These are phyloP conservation scores for Empidonax alnorum DNA, from an alignment of 2,113 vertebrate genomes.

Conservation along the genomic window DNA sequence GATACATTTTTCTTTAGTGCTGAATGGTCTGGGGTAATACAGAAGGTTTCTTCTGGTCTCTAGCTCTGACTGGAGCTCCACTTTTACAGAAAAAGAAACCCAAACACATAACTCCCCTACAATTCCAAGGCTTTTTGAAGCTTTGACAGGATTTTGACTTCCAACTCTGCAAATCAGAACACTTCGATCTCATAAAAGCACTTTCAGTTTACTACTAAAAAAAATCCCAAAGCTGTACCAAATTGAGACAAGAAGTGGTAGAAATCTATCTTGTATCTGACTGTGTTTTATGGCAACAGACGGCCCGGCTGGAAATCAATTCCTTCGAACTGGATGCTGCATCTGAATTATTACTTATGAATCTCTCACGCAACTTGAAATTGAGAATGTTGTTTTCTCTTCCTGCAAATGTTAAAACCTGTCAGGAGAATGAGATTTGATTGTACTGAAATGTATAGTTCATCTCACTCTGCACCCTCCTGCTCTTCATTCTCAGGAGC, in stretches of 20 bases:
- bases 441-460: neutral
- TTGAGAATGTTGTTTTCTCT: neutral
- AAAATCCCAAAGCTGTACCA: neutral
- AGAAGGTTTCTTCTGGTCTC: neutral
- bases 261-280: neutral
- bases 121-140: neutral
- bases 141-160: neutral
- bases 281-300: neutral
- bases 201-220: neutral
- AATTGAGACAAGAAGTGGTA: neutral
- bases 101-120: neutral
- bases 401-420: neutral
- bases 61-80: neutral
- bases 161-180: neutral
- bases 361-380: neutral
- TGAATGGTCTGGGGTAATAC: neutral
- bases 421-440: neutral
- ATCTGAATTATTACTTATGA: neutral
- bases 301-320: neutral
- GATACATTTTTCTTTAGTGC: neutral
- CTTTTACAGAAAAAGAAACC: neutral
- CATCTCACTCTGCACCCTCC: neutral
- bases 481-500: neutral
- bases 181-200: neutral
- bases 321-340: neutral